Percentiles rank a stretch among this genome's conserved stretches.
These are phyloP conservation scores for Lasioglossum baleicum DNA, from an alignment of 1,140 invertebrate genomes.

Conservation along the genomic window DNA sequence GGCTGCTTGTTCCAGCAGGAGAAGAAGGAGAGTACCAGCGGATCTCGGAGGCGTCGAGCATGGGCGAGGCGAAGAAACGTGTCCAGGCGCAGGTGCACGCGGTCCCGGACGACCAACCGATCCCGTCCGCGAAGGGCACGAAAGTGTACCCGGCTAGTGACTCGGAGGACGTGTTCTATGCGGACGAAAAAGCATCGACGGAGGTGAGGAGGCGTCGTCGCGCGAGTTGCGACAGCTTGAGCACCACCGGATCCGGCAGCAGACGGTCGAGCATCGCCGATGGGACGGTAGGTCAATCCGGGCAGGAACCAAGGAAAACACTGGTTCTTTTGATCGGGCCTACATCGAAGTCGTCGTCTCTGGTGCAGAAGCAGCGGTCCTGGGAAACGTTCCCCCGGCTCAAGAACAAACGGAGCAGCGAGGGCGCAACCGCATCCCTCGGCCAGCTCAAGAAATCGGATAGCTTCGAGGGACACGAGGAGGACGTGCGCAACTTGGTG, in stretches of 20 bases:
- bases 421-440: conserved; percentile 54
- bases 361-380: conserved; percentile 83
- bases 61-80: conserved; percentile 76
- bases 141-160: conserved; percentile 83
- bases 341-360: conserved; percentile 74
- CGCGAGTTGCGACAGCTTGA: conserved; percentile 76
- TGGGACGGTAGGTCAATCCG: conserved; percentile 73
- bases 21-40: conserved; percentile 84
- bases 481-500: conserved; percentile 85
- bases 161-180: conserved; percentile 83
- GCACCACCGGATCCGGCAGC: conserved; percentile 77
- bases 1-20: conserved; percentile 48
- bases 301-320: conserved; percentile 78
- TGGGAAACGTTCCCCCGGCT: conserved; percentile 85
- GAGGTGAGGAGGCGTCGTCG: conserved; percentile 68
- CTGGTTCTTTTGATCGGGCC: conserved; percentile 78
- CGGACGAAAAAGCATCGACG: conserved; percentile 60
- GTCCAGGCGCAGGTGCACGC: conserved; percentile 81
- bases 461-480: conserved; percentile 87
- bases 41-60: conserved; percentile 81
- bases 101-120: conserved; percentile 66
- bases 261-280: conserved; percentile 79
- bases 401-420: conserved; percentile 74
- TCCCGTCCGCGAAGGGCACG: conserved; percentile 57
- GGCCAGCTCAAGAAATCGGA: conserved; percentile 82